phyloP scores from a whole-genome alignment of 2,797 vertebrate species.

The Clarias platycephalus region DNA sequence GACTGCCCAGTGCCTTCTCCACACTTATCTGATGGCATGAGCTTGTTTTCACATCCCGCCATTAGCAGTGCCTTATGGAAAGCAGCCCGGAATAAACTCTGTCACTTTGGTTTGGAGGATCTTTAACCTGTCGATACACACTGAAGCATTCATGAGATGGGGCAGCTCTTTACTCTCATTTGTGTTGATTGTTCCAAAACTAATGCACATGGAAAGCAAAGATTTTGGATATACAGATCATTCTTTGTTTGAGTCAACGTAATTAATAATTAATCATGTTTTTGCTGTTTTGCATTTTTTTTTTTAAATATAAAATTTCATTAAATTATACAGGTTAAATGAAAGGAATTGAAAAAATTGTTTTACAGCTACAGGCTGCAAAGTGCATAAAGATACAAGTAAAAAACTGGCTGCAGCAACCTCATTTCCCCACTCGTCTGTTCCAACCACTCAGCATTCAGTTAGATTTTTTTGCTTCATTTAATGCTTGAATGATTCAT shows the following conservation, averaged over 20 bases:
- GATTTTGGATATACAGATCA: background rate
- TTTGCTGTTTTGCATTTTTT: background rate
- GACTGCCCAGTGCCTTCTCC: slow-evolving; percentile 43
- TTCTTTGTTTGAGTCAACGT: background rate
- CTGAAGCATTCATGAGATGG: background rate
- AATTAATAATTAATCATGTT: background rate
- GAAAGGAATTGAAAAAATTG: too few relatives aligned
- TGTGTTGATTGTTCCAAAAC: background rate
- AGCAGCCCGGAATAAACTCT: slow-evolving; percentile 3
- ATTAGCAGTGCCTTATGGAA: slow-evolving; percentile 27
- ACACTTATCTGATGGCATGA: slow-evolving; percentile 46
- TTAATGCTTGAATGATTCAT: too few relatives aligned
- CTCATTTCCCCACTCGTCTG: too few relatives aligned
- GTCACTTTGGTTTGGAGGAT: background rate
- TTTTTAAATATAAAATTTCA: too few relatives aligned
- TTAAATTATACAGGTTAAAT: too few relatives aligned
- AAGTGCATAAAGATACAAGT: too few relatives aligned
- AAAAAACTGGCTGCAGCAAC: too few relatives aligned
- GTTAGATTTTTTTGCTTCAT: too few relatives aligned
- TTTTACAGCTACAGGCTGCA: too few relatives aligned
- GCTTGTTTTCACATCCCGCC: slow-evolving; percentile 23
- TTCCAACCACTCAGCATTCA: too few relatives aligned
- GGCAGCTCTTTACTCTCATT: background rate
- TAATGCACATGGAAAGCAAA: background rate
- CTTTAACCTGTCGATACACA: background rate